These are phyloP conservation scores for Pterocles orientalis DNA, from an alignment of 2,113 vertebrate genomes.

Conservation along the genomic window DNA sequence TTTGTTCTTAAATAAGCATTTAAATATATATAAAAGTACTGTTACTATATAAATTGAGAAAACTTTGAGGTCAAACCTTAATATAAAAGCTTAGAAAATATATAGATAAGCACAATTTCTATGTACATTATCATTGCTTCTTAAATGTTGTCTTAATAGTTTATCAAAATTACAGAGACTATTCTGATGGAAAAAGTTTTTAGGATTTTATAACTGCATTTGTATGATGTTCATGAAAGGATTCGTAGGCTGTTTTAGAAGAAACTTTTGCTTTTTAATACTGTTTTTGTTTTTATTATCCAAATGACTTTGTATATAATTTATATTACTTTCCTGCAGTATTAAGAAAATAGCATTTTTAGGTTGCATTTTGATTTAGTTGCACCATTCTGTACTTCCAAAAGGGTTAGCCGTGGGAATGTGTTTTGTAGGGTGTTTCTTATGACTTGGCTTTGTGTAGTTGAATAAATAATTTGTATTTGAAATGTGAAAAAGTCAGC, in stretches of 20 bases:
- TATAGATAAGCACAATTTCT: background rate
- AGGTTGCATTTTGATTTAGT: background rate
- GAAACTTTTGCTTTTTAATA: background rate
- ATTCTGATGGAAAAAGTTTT: background rate
- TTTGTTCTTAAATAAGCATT: background rate
- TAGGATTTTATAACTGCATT: background rate
- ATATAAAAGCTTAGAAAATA: background rate
- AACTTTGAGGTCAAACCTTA: background rate
- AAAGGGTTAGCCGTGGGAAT: background rate
- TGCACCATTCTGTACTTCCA: background rate
- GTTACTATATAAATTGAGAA: background rate
- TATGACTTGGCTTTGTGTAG: background rate
- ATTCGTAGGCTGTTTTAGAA: accelerated
- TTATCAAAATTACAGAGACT: background rate
- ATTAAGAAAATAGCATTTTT: background rate
- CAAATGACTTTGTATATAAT: background rate
- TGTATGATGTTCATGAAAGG: background rate
- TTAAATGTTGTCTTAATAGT: background rate
- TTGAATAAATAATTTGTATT: conserved; percentile 49
- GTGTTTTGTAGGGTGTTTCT: background rate
- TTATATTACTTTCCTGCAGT: background rate
- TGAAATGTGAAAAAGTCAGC: conserved; percentile 18
- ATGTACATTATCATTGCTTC: background rate
- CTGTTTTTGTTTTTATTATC: background rate
- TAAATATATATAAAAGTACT: background rate